phyloP scores from a whole-genome alignment of 1,140 invertebrate species.

The Leptinotarsa lineolata region DNA sequence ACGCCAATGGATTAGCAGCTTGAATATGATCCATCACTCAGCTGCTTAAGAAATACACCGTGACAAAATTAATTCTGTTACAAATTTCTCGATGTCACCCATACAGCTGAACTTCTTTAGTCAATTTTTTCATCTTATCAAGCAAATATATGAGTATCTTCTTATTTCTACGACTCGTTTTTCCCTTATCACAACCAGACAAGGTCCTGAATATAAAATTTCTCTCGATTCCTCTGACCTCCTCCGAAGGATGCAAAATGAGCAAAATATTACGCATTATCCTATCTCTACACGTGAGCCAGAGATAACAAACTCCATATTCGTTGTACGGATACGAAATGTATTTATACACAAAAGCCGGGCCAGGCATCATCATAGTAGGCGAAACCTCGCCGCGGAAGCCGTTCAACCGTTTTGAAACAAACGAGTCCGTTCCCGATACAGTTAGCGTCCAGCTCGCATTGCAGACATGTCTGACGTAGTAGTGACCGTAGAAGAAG shows the following conservation, averaged over 20 bases:
- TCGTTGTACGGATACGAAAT: not conserved
- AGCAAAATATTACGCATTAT: not conserved
- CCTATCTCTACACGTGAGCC: not conserved
- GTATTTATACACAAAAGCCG: not conserved
- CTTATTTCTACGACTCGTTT: no score
- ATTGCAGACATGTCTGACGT: conserved; percentile 23
- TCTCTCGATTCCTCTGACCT: not conserved
- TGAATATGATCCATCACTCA: no score
- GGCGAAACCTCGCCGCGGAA: not conserved
- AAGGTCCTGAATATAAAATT: no score
- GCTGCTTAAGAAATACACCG: no score
- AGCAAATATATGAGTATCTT: no score
- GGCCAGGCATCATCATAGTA: not conserved
- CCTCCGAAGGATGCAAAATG: not conserved
- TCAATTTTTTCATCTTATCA: no score
- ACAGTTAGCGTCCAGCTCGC: not conserved
- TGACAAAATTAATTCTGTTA: no score
- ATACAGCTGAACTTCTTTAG: no score
- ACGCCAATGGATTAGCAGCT: no score
- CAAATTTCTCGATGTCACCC: no score
- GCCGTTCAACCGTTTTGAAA: not conserved
- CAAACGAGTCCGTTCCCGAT: not conserved
- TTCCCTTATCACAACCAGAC: no score
- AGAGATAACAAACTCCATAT: not conserved
- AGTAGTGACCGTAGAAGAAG: conserved; percentile 42